Base-by-base conservation (phyloP, 2,113 vertebrate species). In the Camarhynchus parvulus region DNA sequence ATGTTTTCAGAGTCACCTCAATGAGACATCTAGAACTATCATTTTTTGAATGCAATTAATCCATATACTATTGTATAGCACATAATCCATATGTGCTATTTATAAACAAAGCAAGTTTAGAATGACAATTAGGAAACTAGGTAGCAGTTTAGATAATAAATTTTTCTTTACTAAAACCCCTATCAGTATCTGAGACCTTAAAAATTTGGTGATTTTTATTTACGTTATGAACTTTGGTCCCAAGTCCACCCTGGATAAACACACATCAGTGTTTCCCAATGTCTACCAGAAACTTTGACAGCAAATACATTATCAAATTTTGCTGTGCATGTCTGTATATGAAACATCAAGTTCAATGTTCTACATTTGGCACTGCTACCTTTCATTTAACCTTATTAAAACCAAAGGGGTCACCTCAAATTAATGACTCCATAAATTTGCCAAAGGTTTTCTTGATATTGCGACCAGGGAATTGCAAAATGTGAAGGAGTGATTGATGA, bases 361-460 rank as follows among this genome's bases (percentile, higher is more conserved):
- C 6, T 31, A 9, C 13, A 9, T 66, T 70, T 74, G 56, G 42
- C 50, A 30, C 16, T 53, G 4, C 5, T 66, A 62, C n/a, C 8
- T 77, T 92, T 91, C 39, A 73, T 89, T 86, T 39, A 83, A 73
- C 41, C 68, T 86, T 49, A 41, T 67, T 85, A 72, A 82, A 89
- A 75, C 19, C 37, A 62, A 83, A 69, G 4, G 3, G 7, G 24
- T 73, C 31, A 41, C 24, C 86, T 89, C 31, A 83, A 62, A 86
- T 77, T 6, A 90, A 69, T 73, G 27, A 44, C 8, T 64, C 39
- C 25, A 55, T 61, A 90, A 68, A 90, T 85, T 83, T 85, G n/a
- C 22, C 28, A 62, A 42, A 76, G 17, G 8, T 37, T 64, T 92
- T 86, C 49, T 76, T 83, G 85, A 27, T 77, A 50, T 8, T 77